Base-by-base conservation (phyloP, 92 coral and sea anemone genomes). In the Actinostola sp. region DNA sequence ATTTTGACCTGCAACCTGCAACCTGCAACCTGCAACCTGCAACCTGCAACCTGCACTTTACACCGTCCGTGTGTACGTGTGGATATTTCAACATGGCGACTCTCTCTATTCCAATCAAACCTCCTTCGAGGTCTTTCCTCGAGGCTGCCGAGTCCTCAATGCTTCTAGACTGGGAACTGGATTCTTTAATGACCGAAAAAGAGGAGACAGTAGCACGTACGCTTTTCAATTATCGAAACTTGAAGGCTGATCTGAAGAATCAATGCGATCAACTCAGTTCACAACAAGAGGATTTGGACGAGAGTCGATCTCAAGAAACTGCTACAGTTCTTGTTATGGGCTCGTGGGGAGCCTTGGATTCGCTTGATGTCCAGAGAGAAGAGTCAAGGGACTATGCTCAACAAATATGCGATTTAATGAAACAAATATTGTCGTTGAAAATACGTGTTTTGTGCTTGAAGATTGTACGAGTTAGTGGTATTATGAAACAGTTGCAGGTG, bases 101-200 rank as follows among this genome's bases (percentile, higher is more conserved):
- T 7, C 61, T 51, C 48, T 34, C 80, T 17, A 2, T 46, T 11
- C 49, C 71, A 45, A 28, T 49, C 1, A 61, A 46, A 61, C 80
- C 80, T 43, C 71, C 71, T 31, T 46, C 70, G 3, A 45, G 80
- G 20, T 76, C 88, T 14, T 75, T 82, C 13, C 46, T 70, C 24
- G 88, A 80, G 27, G 81, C 83, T 21, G 81, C 83, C 3, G 96
- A 90, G 55, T 83, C 92, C 38, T 82, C 91, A 50, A 81, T 77
- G 58, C 92, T 88, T 35, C 58, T 90, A 28, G 92, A 90, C 73
- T 61, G 91, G 92, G 96, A 90, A 67, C 80, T 90, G 72, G 89
- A 90, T 39, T 86, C 96, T 0, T 66, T 87, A 33, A 88, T 81
- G 59, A 27, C 71, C 0, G 87, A 86, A 31, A 70, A 71, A 26